Conservation (phyloP, 2,888 invertebrate species). For the Himalopsyche tibetana region DNA sequence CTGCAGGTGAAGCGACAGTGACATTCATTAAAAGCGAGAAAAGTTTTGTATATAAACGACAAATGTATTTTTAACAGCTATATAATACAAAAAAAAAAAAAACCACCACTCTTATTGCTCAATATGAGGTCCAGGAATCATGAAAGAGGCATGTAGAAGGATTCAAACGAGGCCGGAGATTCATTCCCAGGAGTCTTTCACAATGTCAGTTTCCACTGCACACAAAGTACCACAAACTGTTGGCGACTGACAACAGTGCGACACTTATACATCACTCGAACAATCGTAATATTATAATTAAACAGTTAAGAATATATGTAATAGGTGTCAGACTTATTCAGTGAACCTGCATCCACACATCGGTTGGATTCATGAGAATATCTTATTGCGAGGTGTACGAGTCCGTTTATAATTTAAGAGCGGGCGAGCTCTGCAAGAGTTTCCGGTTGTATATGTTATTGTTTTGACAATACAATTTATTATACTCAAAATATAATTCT, state of each 20-base stretch:
- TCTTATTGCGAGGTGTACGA: constrained; percentile 4
- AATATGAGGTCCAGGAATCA: constrained; percentile 12
- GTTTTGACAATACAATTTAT: too few relatives aligned
- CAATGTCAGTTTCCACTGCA: neutral
- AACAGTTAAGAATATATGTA: constrained; percentile 1
- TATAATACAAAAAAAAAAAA: neutral
- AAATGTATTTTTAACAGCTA: neutral
- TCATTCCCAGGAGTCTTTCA: constrained; percentile 12
- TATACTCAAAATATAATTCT: too few relatives aligned
- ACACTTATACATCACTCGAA: constrained; percentile 8
- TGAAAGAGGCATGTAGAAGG: constrained; percentile 10
- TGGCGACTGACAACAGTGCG: neutral
- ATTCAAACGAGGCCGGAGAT: constrained; percentile 11
- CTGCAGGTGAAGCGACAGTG: neutral
- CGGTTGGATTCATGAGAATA: neutral
- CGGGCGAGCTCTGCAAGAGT: neutral
- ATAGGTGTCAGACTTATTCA: constrained; percentile 16
- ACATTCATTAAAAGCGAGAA: neutral
- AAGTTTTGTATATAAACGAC: neutral
- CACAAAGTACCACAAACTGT: neutral
- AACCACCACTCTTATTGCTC: neutral
- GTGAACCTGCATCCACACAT: constrained; percentile 9
- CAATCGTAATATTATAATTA: constrained; percentile 5
- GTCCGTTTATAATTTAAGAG: neutral
- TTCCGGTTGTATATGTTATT: neutral